Base-by-base conservation (phyloP, 2,888 invertebrate genomes). In the Drosophila quinaria region DNA sequence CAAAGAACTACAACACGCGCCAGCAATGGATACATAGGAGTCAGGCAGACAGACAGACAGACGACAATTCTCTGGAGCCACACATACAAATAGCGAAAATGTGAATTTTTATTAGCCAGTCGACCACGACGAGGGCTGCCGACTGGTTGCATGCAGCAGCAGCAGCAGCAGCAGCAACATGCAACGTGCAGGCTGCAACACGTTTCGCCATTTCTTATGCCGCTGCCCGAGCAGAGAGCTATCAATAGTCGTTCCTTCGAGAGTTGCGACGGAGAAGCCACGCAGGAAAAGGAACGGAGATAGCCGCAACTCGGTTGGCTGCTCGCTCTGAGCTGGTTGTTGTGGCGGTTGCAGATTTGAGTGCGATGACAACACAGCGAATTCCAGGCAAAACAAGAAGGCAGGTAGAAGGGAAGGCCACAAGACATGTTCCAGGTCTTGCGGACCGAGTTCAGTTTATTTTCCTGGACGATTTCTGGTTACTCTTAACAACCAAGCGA, bases 311-410 rank as follows among this genome's bases (percentile, higher is more conserved):
- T 55, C 22, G 49, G 55, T 25, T 41, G 54, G 29, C 22, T 54
- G 49, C 13, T 19, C 41, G 15, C 13, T 29, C n/a, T 44, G 29
- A 33, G 42, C 49, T 37, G 47, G n/a, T 41, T 63, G 71, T 65
- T 87, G 67, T 47, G 66, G 59, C 66, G 81, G 80, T 76, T 89
- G 90, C 85, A 87, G 82, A 89, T 87, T 84, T 80, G 74, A 63
- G 80, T 68, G 59, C 75, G 74, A 75, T 79, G 76, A 75, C 80
- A 75, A 78, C 68, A 78, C 55, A 72, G 70, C 55, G 42, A 80
- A 56, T 55, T 61, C 54, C 47, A 52, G 35, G 58, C 50, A 65
- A 44, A 62, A 65, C 59, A 73, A 64, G 67, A 74, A 69, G 67
- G 82, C 68, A 70, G 47, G 47, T 35, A 44, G 46, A 58, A 35